Conservation (phyloP, 2,888 invertebrate species). For the Chesias legatella region DNA sequence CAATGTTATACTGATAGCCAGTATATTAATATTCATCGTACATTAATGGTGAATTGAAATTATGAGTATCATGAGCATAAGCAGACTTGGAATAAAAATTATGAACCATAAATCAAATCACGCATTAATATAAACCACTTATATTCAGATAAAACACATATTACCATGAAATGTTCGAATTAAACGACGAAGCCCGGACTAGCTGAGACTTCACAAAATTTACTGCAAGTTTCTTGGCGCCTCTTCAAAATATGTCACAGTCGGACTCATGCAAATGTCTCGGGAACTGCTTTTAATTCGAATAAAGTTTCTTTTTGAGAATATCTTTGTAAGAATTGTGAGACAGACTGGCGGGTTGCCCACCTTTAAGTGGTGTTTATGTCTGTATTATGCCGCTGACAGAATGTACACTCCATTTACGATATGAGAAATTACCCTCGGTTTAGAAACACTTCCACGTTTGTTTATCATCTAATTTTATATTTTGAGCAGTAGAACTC, state of each 20-base stretch:
- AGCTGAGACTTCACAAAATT: conserved; percentile 13
- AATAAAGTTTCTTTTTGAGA: conserved; percentile 34
- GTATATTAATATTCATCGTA: too few species aligned
- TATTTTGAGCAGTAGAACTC: too few species aligned
- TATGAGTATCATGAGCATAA: too few species aligned
- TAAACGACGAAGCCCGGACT: conserved; percentile 10
- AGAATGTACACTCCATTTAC: conserved; percentile 1
- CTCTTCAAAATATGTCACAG: conserved; percentile 38
- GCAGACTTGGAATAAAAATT: too few species aligned
- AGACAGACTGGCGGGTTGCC: conserved; percentile 21
- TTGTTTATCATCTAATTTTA: too few species aligned
- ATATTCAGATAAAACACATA: conserved; percentile 4
- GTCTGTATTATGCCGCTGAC: conserved; percentile 6
- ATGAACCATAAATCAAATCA: too few species aligned
- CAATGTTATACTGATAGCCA: too few species aligned
- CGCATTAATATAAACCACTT: too few species aligned
- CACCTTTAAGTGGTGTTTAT: conserved; percentile 19
- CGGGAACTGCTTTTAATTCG: conserved; percentile 40
- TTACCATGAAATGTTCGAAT: conserved; percentile 13
- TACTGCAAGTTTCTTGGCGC: conserved; percentile 40
- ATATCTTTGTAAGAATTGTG: conserved; percentile 13
- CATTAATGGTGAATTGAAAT: too few species aligned
- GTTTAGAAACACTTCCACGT: too few species aligned
- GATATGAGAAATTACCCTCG: too few species aligned
- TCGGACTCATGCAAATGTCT: conserved; percentile 35